Conservation (phyloP, 2,888 invertebrate species). For the Sepiola atlantica region DNA sequence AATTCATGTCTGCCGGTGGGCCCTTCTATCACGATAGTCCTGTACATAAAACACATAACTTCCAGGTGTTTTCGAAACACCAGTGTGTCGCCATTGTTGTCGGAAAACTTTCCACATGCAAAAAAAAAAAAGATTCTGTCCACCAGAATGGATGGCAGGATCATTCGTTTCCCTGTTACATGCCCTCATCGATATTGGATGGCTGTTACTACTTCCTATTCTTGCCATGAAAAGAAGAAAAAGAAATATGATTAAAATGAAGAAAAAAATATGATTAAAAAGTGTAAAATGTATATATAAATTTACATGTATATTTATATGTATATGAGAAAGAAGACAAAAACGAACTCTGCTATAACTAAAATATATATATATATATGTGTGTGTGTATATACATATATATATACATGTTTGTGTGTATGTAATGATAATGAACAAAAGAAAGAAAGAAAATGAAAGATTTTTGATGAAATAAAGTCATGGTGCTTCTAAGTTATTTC, state of each 20-base stretch:
- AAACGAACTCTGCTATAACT: not conserved
- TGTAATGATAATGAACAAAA: not conserved
- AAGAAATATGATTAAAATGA: not conserved
- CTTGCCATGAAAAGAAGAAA: conserved; percentile 41
- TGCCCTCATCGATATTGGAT: conserved; percentile 24
- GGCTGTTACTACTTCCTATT: conserved; percentile 18
- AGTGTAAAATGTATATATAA: conserved; percentile 43
- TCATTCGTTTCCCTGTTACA: not conserved
- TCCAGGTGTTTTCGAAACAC: conserved; percentile 8
- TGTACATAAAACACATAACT: not conserved
- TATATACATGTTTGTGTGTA: conserved; percentile 37
- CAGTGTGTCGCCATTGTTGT: conserved; percentile 24
- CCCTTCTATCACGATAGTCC: conserved; percentile 47
- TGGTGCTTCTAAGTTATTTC: not conserved
- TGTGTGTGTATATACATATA: conserved; percentile 13
- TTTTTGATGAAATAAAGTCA: conserved; percentile 2
- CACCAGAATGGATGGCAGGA: not conserved
- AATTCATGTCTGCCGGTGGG: conserved; percentile 46
- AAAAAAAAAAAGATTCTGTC: not conserved
- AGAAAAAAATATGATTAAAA: not conserved
- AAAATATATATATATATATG: not conserved
- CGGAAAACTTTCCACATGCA: conserved; percentile 42
- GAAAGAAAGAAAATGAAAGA: not conserved
- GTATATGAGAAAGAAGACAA: conserved; percentile 36
- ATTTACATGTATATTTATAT: conserved; percentile 47